Evolutionary conservation across 2,797 vertebrate species (phyloP), one percentile per base, ranked within the genome.

Genomic region (Acridotheres tristis): DNA sequence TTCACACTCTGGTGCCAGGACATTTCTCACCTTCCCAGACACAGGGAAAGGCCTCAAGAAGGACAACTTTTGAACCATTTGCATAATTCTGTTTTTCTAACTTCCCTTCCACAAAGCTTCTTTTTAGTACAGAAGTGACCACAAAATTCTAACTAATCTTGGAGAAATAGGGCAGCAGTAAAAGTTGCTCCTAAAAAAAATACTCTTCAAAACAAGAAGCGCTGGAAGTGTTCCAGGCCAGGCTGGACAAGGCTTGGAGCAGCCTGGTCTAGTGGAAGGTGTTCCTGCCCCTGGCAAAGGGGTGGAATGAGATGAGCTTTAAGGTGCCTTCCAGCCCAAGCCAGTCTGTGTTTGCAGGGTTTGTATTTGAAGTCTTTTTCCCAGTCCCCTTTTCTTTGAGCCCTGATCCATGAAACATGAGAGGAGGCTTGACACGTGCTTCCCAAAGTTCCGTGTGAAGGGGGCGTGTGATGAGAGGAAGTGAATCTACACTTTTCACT

Each of bases 1-100:
- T 91, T 85, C 40, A 62, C 47, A 25, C 43, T 36, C 43, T 43
- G 51, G 67, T 72, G 65, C n/a, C 58, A 75, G 83, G 73, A 81
- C 26, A 32, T 93, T 88, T 94, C 88, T 94, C 83, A 91, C 77
- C 73, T 94, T 94, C 40, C 76, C 85, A 93, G 80, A 51, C 76
- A 84, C 48, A 90, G 45, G 76, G 75, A 74, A 57, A 16, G 53
- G 59, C 61, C 65, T 91, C 61, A 89, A 75, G 59, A 72, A 81
- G 83, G 61, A 74, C n/a, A 29, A 1, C 59, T 94, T 89, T 40
- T 59, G n/a, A 62, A 40, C 29, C 32, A 68, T 65, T 51, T 90
- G 53, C 85, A 13, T 81, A 86, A 58, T 66, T 75, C 30, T 76
- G 36, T 2, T 45, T 83, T 84, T 85, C 50, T 74, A 78, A 53